Conservation (phyloP, 2,888 invertebrate genomes). For the Chrysopilus asiliformis region DNA sequence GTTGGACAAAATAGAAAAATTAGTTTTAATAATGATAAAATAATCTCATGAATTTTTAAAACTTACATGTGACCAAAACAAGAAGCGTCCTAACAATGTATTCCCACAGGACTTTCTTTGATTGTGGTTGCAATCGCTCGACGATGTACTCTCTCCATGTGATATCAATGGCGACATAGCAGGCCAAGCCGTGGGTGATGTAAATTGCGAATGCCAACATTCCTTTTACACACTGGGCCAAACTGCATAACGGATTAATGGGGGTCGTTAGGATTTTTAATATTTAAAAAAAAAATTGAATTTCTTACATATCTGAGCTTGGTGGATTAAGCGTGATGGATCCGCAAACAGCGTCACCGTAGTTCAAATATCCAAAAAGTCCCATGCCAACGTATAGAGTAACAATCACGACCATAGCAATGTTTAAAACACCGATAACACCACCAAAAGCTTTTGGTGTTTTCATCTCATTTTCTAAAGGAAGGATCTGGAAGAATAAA, state of each 20-base stretch:
- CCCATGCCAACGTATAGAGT: conserved; percentile 79
- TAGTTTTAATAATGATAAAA: not conserved
- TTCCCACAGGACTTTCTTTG: conserved; percentile 53
- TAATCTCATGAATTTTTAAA: not conserved
- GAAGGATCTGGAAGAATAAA: conserved; percentile 54
- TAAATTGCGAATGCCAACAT: conserved; percentile 71
- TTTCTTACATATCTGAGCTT: conserved; percentile 47
- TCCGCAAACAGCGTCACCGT: conserved; percentile 55
- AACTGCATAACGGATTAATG: conserved; percentile 42
- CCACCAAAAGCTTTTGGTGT: conserved; percentile 69
- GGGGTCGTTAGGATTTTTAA: no score
- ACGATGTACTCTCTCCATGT: conserved; percentile 70
- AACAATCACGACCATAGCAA: conserved; percentile 69
- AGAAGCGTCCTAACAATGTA: conserved; percentile 62
- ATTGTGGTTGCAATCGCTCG: conserved; percentile 45
- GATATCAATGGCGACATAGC: conserved; percentile 91
- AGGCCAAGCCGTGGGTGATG: conserved; percentile 84
- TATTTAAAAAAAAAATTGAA: not conserved
- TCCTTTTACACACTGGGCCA: conserved; percentile 58
- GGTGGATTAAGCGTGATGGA: conserved; percentile 82
- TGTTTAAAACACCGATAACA: conserved; percentile 70
- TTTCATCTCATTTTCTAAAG: conserved; percentile 90
- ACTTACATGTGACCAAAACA: conserved; percentile 78
- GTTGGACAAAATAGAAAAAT: conserved; percentile 23
- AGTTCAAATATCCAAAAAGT: conserved; percentile 80